These are phyloP conservation scores for Prolemur simus DNA, from an alignment of 2,113 vertebrate species.

Conservation along the genomic window DNA sequence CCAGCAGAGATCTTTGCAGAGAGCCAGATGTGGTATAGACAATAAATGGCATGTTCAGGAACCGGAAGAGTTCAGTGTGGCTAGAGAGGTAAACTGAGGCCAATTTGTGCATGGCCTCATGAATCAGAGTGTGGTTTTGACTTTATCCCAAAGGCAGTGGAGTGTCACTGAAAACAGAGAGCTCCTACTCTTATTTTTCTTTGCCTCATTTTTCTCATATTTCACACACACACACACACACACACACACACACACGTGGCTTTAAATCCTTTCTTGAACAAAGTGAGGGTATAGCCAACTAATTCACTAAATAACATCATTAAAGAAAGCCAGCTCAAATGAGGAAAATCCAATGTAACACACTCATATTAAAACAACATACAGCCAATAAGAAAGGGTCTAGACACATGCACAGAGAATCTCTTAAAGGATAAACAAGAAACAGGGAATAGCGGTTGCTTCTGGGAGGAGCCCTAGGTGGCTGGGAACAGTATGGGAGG, in stretches of 20 bases:
- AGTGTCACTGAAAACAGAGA: neutral
- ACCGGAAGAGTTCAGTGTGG: neutral
- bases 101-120: neutral
- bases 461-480: neutral
- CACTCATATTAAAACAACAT: neutral
- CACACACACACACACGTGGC: neutral
- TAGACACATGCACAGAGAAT: neutral
- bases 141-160: neutral
- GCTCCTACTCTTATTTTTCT: neutral
- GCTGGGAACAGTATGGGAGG: neutral
- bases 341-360: neutral
- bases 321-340: neutral
- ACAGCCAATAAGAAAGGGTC: neutral
- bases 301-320: neutral
- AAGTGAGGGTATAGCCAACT: neutral
- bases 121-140: neutral
- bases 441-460: neutral
- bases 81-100: neutral
- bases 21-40: neutral
- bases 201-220: conserved; percentile 14
- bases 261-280: neutral
- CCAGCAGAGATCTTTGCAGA: neutral
- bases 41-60: neutral
- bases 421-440: neutral
- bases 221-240: neutral